A percentile compares a stretch with the other conserved stretches of the same genome.
phyloP scores from a whole-genome alignment of 2,888 invertebrate genomes.

The Scaptomyza reducta region DNA sequence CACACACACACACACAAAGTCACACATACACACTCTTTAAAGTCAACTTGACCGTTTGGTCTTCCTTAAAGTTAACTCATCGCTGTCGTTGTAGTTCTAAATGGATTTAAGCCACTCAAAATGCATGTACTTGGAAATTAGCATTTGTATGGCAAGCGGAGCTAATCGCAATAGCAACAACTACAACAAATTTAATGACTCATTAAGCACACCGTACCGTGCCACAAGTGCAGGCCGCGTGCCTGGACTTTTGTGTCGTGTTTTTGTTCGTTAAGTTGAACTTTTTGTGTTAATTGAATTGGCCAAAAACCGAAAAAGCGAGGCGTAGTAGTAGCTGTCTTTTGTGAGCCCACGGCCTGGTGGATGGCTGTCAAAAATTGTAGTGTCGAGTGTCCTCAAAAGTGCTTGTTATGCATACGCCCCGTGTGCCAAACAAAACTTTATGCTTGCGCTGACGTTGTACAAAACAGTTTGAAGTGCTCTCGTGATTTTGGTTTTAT shows the following conservation, averaged over 20 bases:
- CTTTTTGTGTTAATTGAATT: constrained; percentile 73
- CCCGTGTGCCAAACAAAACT: constrained; percentile 67
- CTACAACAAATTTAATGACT: constrained; percentile 70
- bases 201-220: constrained; percentile 46
- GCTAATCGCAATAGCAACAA: constrained; percentile 21
- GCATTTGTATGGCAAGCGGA: constrained; percentile 49
- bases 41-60: constrained; percentile 3
- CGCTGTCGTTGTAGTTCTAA: constrained; percentile 30
- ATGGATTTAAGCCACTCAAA: constrained; percentile 51
- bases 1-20: constrained; percentile 9
- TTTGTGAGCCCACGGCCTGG: constrained; percentile 52
- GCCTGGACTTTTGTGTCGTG: constrained; percentile 36
- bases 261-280: constrained; percentile 41
- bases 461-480: constrained; percentile 44
- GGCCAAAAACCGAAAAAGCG: constrained; percentile 32
- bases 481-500: constrained; percentile 53
- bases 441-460: constrained; percentile 34
- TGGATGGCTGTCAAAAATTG: constrained; percentile 30
- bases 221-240: background rate
- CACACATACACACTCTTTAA: background rate
- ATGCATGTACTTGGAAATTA: constrained; percentile 55
- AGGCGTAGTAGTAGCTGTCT: constrained; percentile 18
- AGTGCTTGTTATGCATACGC: constrained; percentile 70
- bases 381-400: constrained; percentile 39
- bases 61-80: constrained; percentile 4